phyloP scores from a whole-genome alignment of 2,888 invertebrate genomes.

The Perizoma affinitatum region DNA sequence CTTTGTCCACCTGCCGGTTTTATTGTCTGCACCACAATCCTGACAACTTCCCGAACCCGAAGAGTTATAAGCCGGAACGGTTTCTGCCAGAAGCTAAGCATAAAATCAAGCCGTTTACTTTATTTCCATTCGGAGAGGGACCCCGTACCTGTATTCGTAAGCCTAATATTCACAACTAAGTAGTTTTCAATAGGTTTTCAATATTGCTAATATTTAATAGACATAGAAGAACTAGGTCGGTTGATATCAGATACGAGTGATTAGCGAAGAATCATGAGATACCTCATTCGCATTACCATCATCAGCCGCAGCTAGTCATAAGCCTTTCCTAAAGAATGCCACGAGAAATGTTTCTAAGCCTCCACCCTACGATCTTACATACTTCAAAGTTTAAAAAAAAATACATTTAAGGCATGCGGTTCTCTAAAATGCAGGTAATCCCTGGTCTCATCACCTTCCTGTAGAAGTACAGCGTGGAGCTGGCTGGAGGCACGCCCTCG shows the following conservation, averaged over 20 bases:
- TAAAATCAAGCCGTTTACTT: slow-evolving; percentile 51
- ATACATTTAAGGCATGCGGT: slow-evolving; percentile 59
- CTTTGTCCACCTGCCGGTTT: slow-evolving; percentile 59
- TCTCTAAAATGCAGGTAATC: slow-evolving; percentile 61
- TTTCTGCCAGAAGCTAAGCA: slow-evolving; percentile 49
- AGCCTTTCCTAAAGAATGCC: too few species aligned
- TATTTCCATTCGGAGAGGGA: slow-evolving; percentile 60
- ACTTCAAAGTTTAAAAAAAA: too few species aligned
- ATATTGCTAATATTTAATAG: too few species aligned
- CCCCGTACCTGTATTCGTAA: slow-evolving; percentile 61
- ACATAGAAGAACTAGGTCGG: too few species aligned
- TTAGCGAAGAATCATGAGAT: too few species aligned
- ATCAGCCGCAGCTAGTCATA: too few species aligned
- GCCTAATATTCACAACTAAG: slow-evolving; percentile 11
- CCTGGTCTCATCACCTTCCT: slow-evolving; percentile 55
- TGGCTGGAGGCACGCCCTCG: slow-evolving; percentile 48
- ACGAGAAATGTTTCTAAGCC: too few species aligned
- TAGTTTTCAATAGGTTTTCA: too few species aligned
- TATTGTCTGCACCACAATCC: slow-evolving; percentile 54
- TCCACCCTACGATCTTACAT: too few species aligned
- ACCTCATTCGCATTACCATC: too few species aligned
- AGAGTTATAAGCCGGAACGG: slow-evolving; percentile 54
- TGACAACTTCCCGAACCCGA: slow-evolving; percentile 54
- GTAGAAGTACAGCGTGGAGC: slow-evolving; percentile 52
- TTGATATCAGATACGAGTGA: too few species aligned